Evolutionary conservation across 2,113 vertebrate genomes (phyloP).

Genomic region (Podocnemis expansa): DNA sequence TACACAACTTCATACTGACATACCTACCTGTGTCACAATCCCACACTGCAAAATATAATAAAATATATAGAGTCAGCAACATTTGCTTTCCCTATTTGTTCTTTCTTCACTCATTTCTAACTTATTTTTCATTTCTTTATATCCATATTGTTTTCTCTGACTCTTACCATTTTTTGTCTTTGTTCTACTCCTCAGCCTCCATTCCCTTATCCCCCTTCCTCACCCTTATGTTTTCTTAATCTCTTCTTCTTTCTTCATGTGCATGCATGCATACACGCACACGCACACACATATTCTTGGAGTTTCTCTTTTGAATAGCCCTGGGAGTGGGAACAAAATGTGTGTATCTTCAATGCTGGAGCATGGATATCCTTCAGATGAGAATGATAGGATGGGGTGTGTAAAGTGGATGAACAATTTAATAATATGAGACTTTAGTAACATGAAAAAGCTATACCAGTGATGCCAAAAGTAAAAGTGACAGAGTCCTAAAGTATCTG

Average conservation of each 20-base stretch:
- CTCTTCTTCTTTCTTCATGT: no score
- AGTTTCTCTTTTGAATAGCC: no score
- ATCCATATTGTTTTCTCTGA: neutral
- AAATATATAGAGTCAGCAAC: fast-evolving
- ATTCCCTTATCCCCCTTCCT: neutral
- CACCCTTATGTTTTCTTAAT: no score
- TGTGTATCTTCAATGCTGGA: neutral
- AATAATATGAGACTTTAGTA: neutral
- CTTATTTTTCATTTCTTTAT: neutral
- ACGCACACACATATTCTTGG: no score
- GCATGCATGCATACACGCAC: no score
- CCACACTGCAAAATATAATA: neutral
- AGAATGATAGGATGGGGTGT: neutral
- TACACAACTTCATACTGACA: neutral
- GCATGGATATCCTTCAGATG: neutral
- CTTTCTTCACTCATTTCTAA: neutral
- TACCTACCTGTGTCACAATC: neutral
- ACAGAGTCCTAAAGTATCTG: neutral
- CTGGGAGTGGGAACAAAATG: neutral
- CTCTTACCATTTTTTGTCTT: neutral
- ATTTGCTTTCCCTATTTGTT: neutral
- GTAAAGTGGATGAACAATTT: neutral
- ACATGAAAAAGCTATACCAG: neutral
- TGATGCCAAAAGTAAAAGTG: neutral
- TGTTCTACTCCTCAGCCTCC: neutral